Evolutionary conservation across 1,140 invertebrate genomes (phyloP), one percentile per base, ranked within the genome.

Genomic region (Nautilus pompilius): DNA sequence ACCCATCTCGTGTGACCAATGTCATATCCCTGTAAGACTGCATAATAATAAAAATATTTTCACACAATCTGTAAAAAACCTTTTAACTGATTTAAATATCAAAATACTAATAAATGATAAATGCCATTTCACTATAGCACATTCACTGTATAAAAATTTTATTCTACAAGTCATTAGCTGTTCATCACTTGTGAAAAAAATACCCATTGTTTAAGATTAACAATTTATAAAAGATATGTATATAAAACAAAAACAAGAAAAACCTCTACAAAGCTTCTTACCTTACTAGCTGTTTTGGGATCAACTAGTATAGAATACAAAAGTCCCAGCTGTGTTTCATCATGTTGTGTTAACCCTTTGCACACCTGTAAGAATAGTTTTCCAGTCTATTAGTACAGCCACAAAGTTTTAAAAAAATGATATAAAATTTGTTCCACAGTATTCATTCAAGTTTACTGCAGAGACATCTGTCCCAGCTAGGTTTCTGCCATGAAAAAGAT

Each of bases 1-100:
- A 86, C 36, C 93, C 93, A 85, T 99, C 96, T 73, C 94, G 86
- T 3, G 89, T 90, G 26, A 97, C 87, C 41, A 97, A 85, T 1
- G 91, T 95, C 66, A 98, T 86, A 82, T 98, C 95, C 77, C 93
- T 88, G 80, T 95, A 97, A 84, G 89, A 90, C 88, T 89, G 78
- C 8, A 75, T 79, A 69, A 66, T 70, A 67, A 73, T 58, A 41
- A 53, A 60, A 57, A 56, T 36, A 41, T 20, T 5, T 55, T 10
- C 56, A 10, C 13, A 24, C 15, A 56, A 33, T 15, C 5, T 20
- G 2, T 48, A 8, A 58, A 28, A 17, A n/a, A 57, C 13, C n/a
- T 22, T 4, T 5, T 17, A 6, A 56, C 20, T 6, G n/a, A 48
- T 57, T 6, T n/a, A 20, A 28, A 2, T 1, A 13, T n/a, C 36